Evolutionary conservation across 30 jellyfish, hydroid and myxozoan genomes (phyloP).

Genomic region (Hydra vulgaris): DNA sequence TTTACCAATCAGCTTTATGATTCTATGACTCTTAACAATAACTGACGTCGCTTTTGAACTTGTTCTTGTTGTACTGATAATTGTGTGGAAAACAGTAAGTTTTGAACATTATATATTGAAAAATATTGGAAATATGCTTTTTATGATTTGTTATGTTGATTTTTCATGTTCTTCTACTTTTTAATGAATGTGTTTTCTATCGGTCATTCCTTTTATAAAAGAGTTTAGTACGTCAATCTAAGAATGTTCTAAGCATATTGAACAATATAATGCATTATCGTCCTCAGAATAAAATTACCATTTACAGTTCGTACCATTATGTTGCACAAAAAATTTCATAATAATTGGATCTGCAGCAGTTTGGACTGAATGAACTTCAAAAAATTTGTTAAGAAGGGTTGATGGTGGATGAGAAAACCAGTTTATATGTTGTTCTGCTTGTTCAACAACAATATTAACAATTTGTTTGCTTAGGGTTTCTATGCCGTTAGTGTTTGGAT

Average conservation of each 20-base stretch:
- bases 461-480: not conserved
- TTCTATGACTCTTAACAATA: not conserved
- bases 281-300: not conserved
- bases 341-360: not conserved
- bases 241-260: not conserved
- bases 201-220: not conserved
- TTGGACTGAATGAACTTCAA: not conserved
- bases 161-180: not conserved
- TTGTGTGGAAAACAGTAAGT: not conserved
- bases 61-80: not conserved
- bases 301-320: not conserved
- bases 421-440: not conserved
- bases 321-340: not conserved
- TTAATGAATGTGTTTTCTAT: not conserved
- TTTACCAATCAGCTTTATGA: not conserved
- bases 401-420: not conserved
- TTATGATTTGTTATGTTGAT: not conserved
- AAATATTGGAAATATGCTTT: not conserved
- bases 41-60: not conserved
- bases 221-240: not conserved
- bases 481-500: not conserved
- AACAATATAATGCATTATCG: not conserved
- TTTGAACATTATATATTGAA: not conserved
- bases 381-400: not conserved
- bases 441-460: not conserved